These are phyloP conservation scores for Lymantria monacha DNA, from an alignment of 2,888 invertebrate species.

Conservation along the genomic window DNA sequence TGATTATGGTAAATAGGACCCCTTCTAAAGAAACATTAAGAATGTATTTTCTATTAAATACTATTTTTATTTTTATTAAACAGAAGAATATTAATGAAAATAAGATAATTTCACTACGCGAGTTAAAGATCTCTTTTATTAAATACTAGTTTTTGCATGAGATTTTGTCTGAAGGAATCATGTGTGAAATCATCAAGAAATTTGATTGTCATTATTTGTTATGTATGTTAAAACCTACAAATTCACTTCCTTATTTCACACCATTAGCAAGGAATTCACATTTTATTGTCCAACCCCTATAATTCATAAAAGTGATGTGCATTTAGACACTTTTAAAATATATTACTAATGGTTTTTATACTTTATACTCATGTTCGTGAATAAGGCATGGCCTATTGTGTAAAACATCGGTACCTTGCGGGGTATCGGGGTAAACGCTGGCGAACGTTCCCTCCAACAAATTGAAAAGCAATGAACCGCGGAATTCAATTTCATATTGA, in stretches of 20 bases:
- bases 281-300: no score
- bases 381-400: slow-evolving; percentile 49
- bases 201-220: no score
- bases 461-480: slow-evolving; percentile 86
- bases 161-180: no score
- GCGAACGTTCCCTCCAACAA: slow-evolving; percentile 76
- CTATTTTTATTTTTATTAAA: not conserved
- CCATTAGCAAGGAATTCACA: no score
- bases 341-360: slow-evolving; percentile 31
- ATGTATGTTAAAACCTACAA: no score
- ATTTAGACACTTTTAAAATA: slow-evolving; percentile 21
- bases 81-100: no score
- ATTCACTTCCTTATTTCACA: no score
- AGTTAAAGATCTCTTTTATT: no score
- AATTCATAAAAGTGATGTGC: not conserved
- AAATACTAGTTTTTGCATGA: no score
- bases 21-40: not conserved
- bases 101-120: no score
- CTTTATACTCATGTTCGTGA: slow-evolving; percentile 33
- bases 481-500: slow-evolving; percentile 87
- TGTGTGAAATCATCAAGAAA: no score
- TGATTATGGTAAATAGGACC: slow-evolving; percentile 16
- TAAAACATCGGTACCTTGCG: slow-evolving; percentile 58
- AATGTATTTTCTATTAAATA: not conserved
- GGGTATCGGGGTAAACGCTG: slow-evolving; percentile 68